Evolutionary conservation across 1,140 invertebrate species (phyloP).

Genomic region (Bombus terrestris): DNA sequence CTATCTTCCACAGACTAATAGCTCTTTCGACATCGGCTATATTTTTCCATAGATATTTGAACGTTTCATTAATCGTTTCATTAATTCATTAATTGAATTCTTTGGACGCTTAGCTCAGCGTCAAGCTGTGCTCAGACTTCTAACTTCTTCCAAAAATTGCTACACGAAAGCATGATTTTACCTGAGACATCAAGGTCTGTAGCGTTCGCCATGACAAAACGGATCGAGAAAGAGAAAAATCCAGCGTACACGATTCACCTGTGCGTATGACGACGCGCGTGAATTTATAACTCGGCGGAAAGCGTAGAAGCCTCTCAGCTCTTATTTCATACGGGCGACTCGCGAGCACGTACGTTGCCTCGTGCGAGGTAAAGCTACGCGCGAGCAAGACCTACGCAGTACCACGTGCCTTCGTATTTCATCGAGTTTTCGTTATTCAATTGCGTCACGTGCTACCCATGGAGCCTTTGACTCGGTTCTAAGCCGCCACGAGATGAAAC

Average conservation of each 20-base stretch:
- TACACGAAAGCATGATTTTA: neutral
- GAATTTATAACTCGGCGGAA: neutral
- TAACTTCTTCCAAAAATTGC: too few species aligned
- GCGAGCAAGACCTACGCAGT: neutral
- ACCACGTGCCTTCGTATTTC: neutral
- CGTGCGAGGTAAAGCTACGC: conserved; percentile 3
- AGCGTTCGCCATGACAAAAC: neutral
- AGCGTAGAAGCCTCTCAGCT: neutral
- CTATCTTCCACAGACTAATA: too few species aligned
- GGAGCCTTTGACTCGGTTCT: neutral
- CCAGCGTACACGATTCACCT: too few species aligned
- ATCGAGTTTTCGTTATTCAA: neutral
- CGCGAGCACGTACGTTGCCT: too few species aligned
- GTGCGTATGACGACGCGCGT: neutral
- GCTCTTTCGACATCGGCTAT: too few species aligned
- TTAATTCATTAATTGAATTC: too few species aligned
- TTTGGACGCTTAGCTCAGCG: too few species aligned
- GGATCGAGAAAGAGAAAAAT: too few species aligned
- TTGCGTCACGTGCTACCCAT: neutral
- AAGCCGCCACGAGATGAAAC: neutral
- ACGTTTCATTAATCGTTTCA: too few species aligned
- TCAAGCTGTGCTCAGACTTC: too few species aligned
- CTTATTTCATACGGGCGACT: too few species aligned
- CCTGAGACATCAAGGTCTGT: neutral
- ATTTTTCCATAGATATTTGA: too few species aligned